phyloP scores from a whole-genome alignment of 2,888 invertebrate species.

The Osedax fenrisi region DNA sequence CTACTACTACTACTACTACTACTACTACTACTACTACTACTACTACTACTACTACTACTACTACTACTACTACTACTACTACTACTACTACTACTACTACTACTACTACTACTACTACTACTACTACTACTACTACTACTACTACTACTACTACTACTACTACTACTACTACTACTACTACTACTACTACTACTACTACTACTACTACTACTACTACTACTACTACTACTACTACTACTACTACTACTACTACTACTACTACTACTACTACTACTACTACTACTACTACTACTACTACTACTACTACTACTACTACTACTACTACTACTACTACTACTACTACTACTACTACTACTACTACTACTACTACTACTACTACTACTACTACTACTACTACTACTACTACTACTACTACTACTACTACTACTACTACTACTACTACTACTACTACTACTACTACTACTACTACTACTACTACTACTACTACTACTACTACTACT shows the following conservation, averaged over 20 bases:
- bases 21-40: too few species aligned
- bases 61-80: too few species aligned
- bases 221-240: not conserved
- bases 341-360: not conserved
- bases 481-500: not conserved
- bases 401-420: not conserved
- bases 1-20: too few species aligned
- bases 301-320: not conserved
- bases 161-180: not conserved
- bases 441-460: not conserved
- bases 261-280: not conserved
- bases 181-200: not conserved
- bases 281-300: not conserved
- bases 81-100: too few species aligned
- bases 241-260: not conserved
- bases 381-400: not conserved
- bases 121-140: not conserved
- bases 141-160: not conserved
- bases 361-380: not conserved
- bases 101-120: not conserved
- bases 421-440: not conserved
- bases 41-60: too few species aligned
- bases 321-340: not conserved
- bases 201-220: not conserved
- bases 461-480: not conserved